Evolutionary conservation across 2,113 vertebrate genomes (phyloP).

Genomic region (Vidua macroura): DNA sequence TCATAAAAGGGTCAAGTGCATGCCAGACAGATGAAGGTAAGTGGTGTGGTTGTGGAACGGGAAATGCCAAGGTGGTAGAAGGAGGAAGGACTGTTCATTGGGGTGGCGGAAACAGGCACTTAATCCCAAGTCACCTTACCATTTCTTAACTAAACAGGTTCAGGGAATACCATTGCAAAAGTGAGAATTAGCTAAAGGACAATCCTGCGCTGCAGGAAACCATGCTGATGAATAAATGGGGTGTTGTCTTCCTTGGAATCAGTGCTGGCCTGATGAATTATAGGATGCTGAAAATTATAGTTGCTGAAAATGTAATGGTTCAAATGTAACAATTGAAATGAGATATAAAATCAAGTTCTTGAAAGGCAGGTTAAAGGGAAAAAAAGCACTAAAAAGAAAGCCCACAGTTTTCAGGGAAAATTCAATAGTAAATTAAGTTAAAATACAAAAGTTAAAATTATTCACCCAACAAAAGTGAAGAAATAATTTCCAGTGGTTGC

Average conservation of each 20-base stretch:
- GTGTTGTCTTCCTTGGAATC: background rate
- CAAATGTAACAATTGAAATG: background rate
- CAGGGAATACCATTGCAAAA: background rate
- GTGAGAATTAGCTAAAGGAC: background rate
- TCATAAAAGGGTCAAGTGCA: background rate
- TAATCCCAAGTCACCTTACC: background rate
- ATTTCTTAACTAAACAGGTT: background rate
- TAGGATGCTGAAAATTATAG: background rate
- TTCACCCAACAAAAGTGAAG: background rate
- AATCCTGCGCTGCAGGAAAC: background rate
- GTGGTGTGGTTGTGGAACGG: background rate
- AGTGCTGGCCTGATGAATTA: background rate
- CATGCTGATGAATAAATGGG: background rate
- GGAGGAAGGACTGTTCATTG: background rate
- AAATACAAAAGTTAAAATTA: background rate
- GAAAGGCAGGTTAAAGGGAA: background rate
- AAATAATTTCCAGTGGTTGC: background rate
- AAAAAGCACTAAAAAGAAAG: background rate
- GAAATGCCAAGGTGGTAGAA: background rate
- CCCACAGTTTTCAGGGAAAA: background rate
- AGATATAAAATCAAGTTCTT: background rate
- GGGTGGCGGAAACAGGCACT: background rate
- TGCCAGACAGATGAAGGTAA: background rate
- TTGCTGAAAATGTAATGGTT: background rate
- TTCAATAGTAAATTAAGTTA: background rate